These are phyloP conservation scores for Sitta europaea DNA, from an alignment of 2,113 vertebrate genomes.

Conservation along the genomic window DNA sequence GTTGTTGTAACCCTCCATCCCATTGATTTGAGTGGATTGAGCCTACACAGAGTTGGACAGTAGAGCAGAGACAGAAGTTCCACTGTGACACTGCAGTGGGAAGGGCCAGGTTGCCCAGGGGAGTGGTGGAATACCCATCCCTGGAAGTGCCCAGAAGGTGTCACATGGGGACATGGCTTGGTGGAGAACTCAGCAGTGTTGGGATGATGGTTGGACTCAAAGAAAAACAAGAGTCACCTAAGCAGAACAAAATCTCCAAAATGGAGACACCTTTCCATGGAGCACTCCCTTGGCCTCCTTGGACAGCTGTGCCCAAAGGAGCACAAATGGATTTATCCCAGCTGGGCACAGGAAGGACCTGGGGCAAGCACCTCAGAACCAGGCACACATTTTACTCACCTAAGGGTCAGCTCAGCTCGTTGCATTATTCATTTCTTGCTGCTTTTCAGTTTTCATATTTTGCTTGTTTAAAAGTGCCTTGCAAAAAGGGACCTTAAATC, in stretches of 20 bases:
- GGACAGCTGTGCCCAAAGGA: neutral
- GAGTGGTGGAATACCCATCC: neutral
- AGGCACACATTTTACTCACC: neutral
- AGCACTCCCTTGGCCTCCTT: neutral
- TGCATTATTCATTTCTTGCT: neutral
- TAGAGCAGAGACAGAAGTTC: neutral
- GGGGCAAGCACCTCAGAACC: neutral
- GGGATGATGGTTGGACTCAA: neutral
- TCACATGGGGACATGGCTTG: no score
- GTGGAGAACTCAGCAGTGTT: neutral
- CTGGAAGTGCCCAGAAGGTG: neutral
- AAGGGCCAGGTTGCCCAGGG: neutral
- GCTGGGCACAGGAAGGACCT: neutral
- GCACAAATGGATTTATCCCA: neutral
- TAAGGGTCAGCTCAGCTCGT: neutral
- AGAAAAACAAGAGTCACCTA: neutral
- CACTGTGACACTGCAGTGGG: neutral
- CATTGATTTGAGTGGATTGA: neutral
- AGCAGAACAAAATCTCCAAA: neutral
- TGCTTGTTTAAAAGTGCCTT: neutral
- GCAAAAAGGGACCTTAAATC: neutral
- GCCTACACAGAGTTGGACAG: rapidly evolving
- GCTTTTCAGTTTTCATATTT: neutral
- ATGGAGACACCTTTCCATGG: neutral
- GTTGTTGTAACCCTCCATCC: neutral